Evolutionary conservation across 2,113 vertebrate species (phyloP).

Genomic region (rabbit (Oryctolagus cuniculus)): mOryCun1.1 NC_091436.1:12452501-12453000

Average conservation of each 20-base stretch:
- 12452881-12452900: not conserved
- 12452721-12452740: not conserved
- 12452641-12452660: fast-evolving
- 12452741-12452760: not conserved
- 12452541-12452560: not conserved
- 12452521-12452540: not conserved
- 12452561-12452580: not conserved
- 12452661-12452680: not conserved
- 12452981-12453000: not conserved
- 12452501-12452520: no score
- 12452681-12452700: not conserved
- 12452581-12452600: no score
- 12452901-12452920: not conserved
- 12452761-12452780: conserved; percentile 3
- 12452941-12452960: not conserved
- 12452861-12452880: not conserved
- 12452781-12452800: not conserved
- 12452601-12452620: no score
- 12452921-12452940: not conserved
- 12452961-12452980: not conserved
- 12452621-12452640: fast-evolving
- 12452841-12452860: not conserved
- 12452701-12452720: not conserved
- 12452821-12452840: not conserved
- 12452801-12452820: not conserved